phyloP scores from a whole-genome alignment of 2,888 invertebrate genomes.

The Agrochola lota region DNA sequence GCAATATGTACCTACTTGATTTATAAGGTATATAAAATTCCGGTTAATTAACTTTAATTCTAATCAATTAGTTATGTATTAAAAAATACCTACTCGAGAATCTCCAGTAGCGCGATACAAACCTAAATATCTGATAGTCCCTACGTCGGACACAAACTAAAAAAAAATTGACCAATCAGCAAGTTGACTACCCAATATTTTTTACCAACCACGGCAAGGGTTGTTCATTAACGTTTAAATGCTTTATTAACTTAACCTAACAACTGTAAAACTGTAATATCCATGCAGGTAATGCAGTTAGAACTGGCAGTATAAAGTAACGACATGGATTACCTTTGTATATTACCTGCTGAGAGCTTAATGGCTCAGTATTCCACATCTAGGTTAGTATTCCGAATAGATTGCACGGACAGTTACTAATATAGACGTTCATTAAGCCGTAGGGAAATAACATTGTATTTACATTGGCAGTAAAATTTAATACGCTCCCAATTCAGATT shows the following conservation, averaged over 20 bases:
- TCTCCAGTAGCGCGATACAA: background rate
- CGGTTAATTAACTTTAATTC: too few relatives aligned
- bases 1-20: too few relatives aligned
- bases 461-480: conserved; percentile 28
- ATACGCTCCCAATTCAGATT: conserved; percentile 14
- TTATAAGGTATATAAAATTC: too few relatives aligned
- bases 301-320: conserved; percentile 49
- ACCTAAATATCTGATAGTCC: background rate
- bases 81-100: background rate
- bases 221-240: background rate
- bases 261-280: conserved; percentile 18
- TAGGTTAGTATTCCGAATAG: conserved; percentile 53
- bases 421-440: conserved; percentile 43
- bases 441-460: conserved; percentile 43
- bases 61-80: background rate
- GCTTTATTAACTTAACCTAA: background rate
- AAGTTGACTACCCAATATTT: background rate
- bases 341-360: conserved; percentile 52
- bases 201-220: too few relatives aligned
- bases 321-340: conserved; percentile 48
- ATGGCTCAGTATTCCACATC: conserved; percentile 42
- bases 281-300: conserved; percentile 34
- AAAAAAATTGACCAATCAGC: background rate
- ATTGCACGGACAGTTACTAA: conserved; percentile 54
- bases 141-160: background rate